Conservation (phyloP, 2,113 vertebrate species). For the Pterocles orientalis region DNA sequence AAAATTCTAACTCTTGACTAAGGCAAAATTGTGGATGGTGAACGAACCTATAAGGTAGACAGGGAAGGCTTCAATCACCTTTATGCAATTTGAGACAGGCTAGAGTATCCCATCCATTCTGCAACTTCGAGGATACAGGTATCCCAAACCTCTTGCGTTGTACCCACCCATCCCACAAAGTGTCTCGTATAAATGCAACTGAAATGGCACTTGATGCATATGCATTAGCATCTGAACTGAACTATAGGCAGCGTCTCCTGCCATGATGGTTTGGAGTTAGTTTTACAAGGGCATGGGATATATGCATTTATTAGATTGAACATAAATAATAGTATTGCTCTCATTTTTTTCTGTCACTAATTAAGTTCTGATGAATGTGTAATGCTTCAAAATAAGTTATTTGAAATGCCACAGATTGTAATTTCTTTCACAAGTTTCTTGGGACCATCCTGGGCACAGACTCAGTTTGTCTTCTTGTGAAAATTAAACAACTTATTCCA, state of each 20-base stretch:
- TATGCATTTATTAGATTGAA: neutral
- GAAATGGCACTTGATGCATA: accelerated
- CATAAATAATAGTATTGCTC: neutral
- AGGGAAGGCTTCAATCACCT: neutral
- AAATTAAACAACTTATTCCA: neutral
- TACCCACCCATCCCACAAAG: neutral
- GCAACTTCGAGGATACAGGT: neutral
- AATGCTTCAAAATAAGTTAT: neutral
- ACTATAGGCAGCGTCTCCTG: neutral
- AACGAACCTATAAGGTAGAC: neutral
- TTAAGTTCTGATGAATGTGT: neutral
- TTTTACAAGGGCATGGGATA: neutral
- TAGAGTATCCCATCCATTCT: neutral
- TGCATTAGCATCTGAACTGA: neutral
- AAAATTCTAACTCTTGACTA: neutral
- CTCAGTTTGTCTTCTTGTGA: neutral
- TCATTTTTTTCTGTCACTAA: neutral
- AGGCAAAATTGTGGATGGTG: neutral
- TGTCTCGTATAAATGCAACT: neutral
- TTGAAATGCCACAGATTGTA: neutral
- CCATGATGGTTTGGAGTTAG: neutral
- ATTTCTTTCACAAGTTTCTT: neutral
- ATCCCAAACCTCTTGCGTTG: neutral
- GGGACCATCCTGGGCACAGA: neutral
- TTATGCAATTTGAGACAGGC: neutral